Percentiles rank a stretch among this genome's conserved stretches.
These are phyloP conservation scores for Pseudomugil tenellus DNA, from an alignment of 2,797 vertebrate species.

Conservation along the genomic window DNA sequence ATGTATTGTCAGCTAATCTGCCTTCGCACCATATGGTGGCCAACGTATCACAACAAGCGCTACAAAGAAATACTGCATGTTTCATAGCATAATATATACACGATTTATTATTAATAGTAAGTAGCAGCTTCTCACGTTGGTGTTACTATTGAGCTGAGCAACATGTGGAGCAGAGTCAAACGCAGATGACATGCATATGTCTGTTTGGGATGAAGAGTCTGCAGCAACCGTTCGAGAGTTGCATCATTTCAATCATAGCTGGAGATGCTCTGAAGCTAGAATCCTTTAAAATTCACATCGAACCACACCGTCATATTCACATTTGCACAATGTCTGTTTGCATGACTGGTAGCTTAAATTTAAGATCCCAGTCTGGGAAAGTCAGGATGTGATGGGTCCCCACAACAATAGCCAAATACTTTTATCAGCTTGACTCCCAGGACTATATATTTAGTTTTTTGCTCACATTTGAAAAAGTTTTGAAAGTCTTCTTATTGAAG, in stretches of 20 bases:
- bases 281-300: conserved; percentile 67
- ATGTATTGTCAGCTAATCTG: conserved; percentile 56
- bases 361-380: conserved; percentile 41
- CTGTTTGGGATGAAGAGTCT: conserved; percentile 60
- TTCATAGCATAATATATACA: conserved; percentile 39
- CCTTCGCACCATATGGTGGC: conserved; percentile 24
- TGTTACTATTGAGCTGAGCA: conserved; percentile 23
- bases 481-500: conserved; percentile 39
- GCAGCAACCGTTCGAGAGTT: conserved; percentile 59
- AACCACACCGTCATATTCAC: conserved; percentile 35
- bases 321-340: conserved; percentile 12
- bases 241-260: conserved; percentile 66
- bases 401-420: conserved; percentile 50
- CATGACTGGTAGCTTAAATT: conserved; percentile 40
- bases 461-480: conserved; percentile 51
- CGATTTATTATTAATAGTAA: conserved; percentile 20
- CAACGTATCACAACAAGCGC: conserved; percentile 14
- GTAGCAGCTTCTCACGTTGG: conserved; percentile 26
- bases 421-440: conserved; percentile 47
- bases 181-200: conserved; percentile 52
- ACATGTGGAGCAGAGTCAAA: conserved; percentile 47
- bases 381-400: conserved; percentile 36
- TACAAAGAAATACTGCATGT: conserved; percentile 42
- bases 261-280: conserved; percentile 50
- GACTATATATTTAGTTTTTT: conserved; percentile 47